Base-by-base conservation (phyloP, 2,888 invertebrate genomes). In the Amphipyra tragopoginis region DNA sequence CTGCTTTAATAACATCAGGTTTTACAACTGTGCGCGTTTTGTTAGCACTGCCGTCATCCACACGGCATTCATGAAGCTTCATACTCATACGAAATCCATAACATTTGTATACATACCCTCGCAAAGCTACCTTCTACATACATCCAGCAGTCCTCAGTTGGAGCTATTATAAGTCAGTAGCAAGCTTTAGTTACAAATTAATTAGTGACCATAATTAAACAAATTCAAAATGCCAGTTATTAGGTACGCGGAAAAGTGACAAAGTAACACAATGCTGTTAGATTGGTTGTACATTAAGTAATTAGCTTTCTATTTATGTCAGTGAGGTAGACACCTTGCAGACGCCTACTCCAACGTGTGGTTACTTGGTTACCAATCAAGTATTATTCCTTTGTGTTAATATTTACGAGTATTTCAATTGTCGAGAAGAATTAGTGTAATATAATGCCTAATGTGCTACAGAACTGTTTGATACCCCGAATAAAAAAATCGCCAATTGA, bases 121-220 rank as follows among this genome's bases (percentile, higher is more conserved):
- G 61, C 70, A 63, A 77, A 71, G 71, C 74, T 58, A 51, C 66
- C 67, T 65, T 78, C 67, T 72, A 56, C 62, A 77, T 62, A 57
- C 63, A 76, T 68, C 69, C 75, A 72, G 68, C 68, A 65, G 56
- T 65, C 59, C 77, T 62, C 67, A 57, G 58, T 57, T 71, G 66
- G 66, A 76, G 65, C 74, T 77, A 76, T 49, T 65, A 62, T 85
- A 77, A 75, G 77, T 85, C 74, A 86, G 75, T 80, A 85, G 85
- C 83, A 88, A 89, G 89, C 89, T 72, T 82, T 81, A 86, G 59
- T 58, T 71, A 66, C 75, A 77, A 79, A 85, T 86, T 86, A 86
- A 85, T 86, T 86, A 86, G 86, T 86, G 79, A 82, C 81, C 70
- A 80, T 66, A 72, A 72, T 68, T 64, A 64, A 57, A 75, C 69